Conservation (phyloP, 2,113 vertebrate species). For the Pithys albifrons region DNA sequence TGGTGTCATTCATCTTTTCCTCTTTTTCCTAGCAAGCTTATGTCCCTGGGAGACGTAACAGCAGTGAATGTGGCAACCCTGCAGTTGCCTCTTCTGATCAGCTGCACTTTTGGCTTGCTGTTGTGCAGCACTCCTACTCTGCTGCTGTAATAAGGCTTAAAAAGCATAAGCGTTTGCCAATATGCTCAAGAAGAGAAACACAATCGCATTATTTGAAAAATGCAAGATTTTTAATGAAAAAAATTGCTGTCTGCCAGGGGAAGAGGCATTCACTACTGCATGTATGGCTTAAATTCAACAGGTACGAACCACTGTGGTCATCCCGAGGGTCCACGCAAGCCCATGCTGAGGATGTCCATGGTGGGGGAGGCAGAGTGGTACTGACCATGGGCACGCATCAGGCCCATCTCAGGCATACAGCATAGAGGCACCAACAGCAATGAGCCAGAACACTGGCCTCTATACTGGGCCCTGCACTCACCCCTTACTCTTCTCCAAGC, state of each 20-base stretch:
- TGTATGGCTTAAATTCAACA: not conserved
- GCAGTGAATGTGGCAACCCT: not conserved
- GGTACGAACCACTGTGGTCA: not conserved
- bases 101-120: not conserved
- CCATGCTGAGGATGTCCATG: not conserved
- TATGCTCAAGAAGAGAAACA: not conserved
- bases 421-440: not conserved
- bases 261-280: not conserved
- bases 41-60: not conserved
- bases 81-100: not conserved
- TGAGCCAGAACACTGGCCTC: not conserved
- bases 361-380: not conserved
- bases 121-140: not conserved
- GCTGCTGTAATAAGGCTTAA: not conserved
- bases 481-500: not conserved
- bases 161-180: not conserved
- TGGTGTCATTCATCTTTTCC: not conserved
- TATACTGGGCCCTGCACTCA: accelerated
- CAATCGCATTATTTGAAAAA: not conserved
- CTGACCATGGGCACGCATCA: accelerated
- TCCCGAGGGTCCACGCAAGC: not conserved
- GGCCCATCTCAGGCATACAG: accelerated
- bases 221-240: not conserved
- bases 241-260: not conserved
- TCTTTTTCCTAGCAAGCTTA: not conserved